Evolutionary conservation across 2,797 vertebrate species (phyloP).

Genomic region (Crax fasciolata): DNA sequence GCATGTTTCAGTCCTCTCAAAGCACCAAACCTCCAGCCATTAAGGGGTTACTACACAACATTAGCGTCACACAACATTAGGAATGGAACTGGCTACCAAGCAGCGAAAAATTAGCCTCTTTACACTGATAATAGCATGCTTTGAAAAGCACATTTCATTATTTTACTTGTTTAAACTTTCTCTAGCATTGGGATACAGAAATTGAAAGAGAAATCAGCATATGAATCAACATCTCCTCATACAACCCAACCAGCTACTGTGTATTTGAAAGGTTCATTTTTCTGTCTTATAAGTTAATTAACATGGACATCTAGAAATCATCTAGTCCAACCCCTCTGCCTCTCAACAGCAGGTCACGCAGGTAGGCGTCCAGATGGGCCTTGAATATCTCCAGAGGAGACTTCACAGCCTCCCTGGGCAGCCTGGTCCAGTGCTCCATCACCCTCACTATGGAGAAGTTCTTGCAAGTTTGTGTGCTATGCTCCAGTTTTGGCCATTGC

Average conservation of each 20-base stretch:
- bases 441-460: too few relatives aligned
- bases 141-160: not conserved
- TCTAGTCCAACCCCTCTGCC: too few relatives aligned
- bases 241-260: not conserved
- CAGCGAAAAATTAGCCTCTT: not conserved
- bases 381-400: too few relatives aligned
- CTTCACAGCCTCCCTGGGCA: too few relatives aligned
- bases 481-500: too few relatives aligned
- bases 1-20: not conserved
- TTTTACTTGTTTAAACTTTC: not conserved
- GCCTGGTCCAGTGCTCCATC: too few relatives aligned
- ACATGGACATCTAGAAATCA: not conserved
- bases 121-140: not conserved
- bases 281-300: constrained; percentile 13
- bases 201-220: not conserved
- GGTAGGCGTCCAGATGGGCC: too few relatives aligned
- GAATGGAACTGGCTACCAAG: not conserved
- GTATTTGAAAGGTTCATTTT: constrained; percentile 9
- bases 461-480: too few relatives aligned
- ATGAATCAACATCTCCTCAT: constrained; percentile 21
- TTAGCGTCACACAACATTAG: not conserved
- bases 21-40: not conserved
- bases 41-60: not conserved
- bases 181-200: not conserved
- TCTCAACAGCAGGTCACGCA: too few relatives aligned